Base-by-base conservation (phyloP, 2,888 invertebrate genomes). In the Gnatocerus cornutus region DNA sequence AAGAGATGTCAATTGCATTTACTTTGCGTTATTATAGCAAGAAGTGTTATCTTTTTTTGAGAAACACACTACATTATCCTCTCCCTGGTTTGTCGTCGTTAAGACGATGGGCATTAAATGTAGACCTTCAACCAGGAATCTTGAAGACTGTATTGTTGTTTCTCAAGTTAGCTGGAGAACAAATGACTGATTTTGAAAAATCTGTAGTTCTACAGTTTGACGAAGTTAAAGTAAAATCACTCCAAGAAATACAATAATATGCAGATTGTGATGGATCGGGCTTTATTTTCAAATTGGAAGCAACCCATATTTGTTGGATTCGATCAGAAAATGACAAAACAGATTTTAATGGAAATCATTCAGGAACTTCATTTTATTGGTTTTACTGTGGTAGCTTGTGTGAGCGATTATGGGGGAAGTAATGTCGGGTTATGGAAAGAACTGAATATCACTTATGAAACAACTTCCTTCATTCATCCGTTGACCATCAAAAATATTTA, bases 331-430 rank as follows among this genome's bases (percentile, higher is more conserved):
- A 73, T 73, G 48, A 73, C 71, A n/a, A 37, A 43, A 21, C 61
- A 52, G n/a, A 68, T 74, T 14, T 62, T 71, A 39, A 39, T 48
- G 12, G 27, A 71, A 6, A 41, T 74, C 21, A 55, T 71, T 10
- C 8, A n/a, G 1, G 43, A 71, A 55, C 37, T 76, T 30, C 43
- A 74, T 56, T 48, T 59, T 12, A 69, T 74, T 7, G 59, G 39
- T 0, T 77, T 69, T 39, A 68, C 43, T 3, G 75, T 75, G 6
- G 74, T 79, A 1, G 77, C 76, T 0, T 73, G 71, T 67, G 74
- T 76, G 1, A 67, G 48, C 30, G 75, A 78, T 56, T 76, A 73
- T 62, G 77, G 74, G 8, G 64, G 67, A 27, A 33, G 74, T 9
- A 77, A 76, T 48, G 30, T 74, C 8, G 74, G 74, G 3, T 41